Evolutionary conservation across 37 sponge, comb jelly and placozoan genomes (phyloP), one percentile per base, ranked within the genome.

Genomic region (Haliclona indistincta): DNA sequence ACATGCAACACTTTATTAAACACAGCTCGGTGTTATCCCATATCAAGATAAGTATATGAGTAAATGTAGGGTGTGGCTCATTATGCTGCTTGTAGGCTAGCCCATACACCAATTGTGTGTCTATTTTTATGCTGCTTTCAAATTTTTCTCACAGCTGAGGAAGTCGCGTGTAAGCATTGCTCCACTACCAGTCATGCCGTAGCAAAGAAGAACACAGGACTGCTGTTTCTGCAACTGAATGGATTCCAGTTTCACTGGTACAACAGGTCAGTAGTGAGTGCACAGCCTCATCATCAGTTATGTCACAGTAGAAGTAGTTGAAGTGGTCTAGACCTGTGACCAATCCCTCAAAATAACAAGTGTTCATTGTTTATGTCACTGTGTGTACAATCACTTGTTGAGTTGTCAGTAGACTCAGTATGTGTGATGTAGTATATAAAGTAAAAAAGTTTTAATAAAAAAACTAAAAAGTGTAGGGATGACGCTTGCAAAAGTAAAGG

Each of bases 221-320:
- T 75, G 39, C 13, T 86, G 23, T 65, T 43, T n/a, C 56, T 89
- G 37, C 65, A 76, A 30, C 60, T 89, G 11, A 80, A 89, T 64
- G 85, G 90, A 0, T 65, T 84, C n/a, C 73, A 84, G 47, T 83
- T 54, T 36, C 90, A 89, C 73, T 89, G 90, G 90, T 89, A 89
- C 54, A 79, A 89, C 73, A 80, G 85, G 90, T 89, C 26, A 67
- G 78, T 0, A 25, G 7, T 69, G 36, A 17, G 13, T 47, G 51
- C 10, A 47, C 51, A 47, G 51, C 51, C 15, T 15, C 13, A 47
- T 58, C 7, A 11, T 6, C 29, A 6, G 15, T 58, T 4, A 30
- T 6, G 29, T 6, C 13, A 11, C 61, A 58, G 61, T 30, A 58
- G 13, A 6, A 7, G 15, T 30, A 11, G 61, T 32, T 32, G 29